Conservation (phyloP, 2,797 vertebrate species). For the Sitta carolinensis region DNA sequence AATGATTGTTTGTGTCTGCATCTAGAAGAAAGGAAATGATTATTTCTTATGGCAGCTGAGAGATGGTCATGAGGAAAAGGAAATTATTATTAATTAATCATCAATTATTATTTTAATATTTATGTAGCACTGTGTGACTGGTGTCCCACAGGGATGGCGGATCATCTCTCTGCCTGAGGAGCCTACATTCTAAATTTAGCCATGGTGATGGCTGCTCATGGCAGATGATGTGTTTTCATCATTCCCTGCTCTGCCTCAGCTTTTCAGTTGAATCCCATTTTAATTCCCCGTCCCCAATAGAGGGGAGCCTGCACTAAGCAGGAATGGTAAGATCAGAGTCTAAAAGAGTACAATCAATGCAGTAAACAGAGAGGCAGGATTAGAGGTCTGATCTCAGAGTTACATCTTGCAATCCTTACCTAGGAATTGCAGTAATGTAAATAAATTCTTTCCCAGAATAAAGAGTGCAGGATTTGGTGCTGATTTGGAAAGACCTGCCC, state of each 20-base stretch:
- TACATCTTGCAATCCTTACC: slow-evolving; percentile 27
- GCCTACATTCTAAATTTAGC: slow-evolving; percentile 51
- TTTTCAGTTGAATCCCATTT: slow-evolving; percentile 38
- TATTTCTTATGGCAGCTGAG: slow-evolving; percentile 16
- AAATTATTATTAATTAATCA: slow-evolving; percentile 64
- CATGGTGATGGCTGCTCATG: slow-evolving; percentile 1
- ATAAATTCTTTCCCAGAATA: slow-evolving; percentile 45
- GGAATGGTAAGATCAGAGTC: slow-evolving; percentile 16
- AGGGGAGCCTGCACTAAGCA: background rate
- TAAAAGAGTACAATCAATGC: slow-evolving; percentile 31
- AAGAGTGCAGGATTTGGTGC: background rate
- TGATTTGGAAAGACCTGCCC: background rate
- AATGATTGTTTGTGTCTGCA: slow-evolving; percentile 37
- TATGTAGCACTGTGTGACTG: slow-evolving; percentile 42
- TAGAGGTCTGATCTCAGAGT: slow-evolving; percentile 22
- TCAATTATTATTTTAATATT: slow-evolving; percentile 66
- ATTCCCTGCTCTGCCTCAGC: slow-evolving; percentile 37
- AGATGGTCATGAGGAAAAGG: slow-evolving; percentile 45
- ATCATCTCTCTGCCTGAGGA: slow-evolving; percentile 56
- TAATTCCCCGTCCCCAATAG: slow-evolving; percentile 32
- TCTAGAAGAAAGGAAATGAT: slow-evolving; percentile 24
- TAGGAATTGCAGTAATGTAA: slow-evolving; percentile 47
- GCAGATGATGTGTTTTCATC: slow-evolving; percentile 59
- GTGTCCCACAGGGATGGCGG: slow-evolving; percentile 17
- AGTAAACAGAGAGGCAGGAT: slow-evolving; percentile 50